Percentiles rank a stretch among this genome's conserved stretches.
Conservation (phyloP, 2,113 vertebrate genomes). For the Struthio camelus region DNA sequence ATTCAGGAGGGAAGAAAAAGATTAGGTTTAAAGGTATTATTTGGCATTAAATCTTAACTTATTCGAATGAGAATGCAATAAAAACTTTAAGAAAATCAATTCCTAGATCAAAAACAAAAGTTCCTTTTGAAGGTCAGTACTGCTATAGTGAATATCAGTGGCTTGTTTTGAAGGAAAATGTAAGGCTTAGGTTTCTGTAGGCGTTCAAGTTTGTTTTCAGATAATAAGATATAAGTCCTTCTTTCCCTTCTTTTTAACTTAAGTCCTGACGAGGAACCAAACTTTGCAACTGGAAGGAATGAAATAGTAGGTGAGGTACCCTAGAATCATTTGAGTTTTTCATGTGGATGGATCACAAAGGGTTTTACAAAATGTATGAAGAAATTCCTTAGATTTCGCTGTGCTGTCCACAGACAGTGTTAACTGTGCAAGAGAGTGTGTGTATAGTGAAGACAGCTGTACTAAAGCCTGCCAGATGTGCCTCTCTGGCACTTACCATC, state of each 20-base stretch:
- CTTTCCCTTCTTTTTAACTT: background rate
- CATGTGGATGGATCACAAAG: background rate
- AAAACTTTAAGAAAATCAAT: conserved; percentile 3
- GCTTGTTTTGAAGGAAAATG: background rate
- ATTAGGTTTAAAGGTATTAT: conserved; percentile 35
- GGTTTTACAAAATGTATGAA: background rate
- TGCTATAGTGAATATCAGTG: background rate
- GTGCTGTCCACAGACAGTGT: background rate
- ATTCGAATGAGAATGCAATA: conserved; percentile 7
- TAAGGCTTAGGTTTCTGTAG: background rate
- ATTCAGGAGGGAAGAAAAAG: conserved; percentile 4
- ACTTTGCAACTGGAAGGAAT: background rate
- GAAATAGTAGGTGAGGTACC: background rate
- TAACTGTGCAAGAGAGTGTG: background rate
- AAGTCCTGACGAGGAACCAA: background rate
- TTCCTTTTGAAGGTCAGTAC: background rate
- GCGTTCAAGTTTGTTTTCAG: background rate
- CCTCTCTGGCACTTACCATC: background rate
- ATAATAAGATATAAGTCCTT: background rate
- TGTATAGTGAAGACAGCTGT: background rate
- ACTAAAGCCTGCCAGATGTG: background rate
- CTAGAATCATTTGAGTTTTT: background rate
- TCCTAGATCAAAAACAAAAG: background rate
- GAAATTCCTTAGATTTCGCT: background rate
- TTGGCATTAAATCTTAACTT: conserved; percentile 52